Evolutionary conservation across 2,888 invertebrate genomes (phyloP).

Genomic region (Podotricha telesiphe): DNA sequence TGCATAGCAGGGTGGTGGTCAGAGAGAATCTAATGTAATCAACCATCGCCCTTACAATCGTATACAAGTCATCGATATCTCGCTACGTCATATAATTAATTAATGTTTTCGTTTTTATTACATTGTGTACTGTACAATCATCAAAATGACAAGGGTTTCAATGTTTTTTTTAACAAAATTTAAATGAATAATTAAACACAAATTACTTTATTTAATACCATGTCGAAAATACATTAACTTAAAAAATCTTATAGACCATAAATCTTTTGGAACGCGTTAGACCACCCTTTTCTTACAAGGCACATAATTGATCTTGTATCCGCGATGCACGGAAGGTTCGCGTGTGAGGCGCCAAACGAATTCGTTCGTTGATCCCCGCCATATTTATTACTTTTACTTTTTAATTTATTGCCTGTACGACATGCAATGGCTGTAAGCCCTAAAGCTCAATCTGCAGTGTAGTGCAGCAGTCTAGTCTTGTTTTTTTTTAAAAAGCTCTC

Average conservation of each 20-base stretch:
- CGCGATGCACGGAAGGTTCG: slow-evolving; percentile 45
- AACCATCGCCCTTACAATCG: too few species aligned
- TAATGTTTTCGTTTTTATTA: not conserved
- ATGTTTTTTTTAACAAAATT: not conserved
- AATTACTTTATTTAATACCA: slow-evolving; percentile 25
- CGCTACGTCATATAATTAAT: too few species aligned
- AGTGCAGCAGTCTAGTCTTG: slow-evolving; percentile 37
- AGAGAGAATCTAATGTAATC: too few species aligned
- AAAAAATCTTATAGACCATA: slow-evolving; percentile 34
- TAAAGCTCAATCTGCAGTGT: slow-evolving; percentile 47
- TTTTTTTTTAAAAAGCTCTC: slow-evolving; percentile 21
- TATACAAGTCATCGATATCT: too few species aligned
- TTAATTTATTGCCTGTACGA: slow-evolving; percentile 49
- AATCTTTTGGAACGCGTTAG: slow-evolving; percentile 36
- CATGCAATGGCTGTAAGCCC: slow-evolving; percentile 47
- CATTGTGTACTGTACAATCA: not conserved
- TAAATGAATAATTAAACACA: slow-evolving; percentile 3
- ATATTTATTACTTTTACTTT: slow-evolving; percentile 54
- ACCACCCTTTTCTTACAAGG: slow-evolving; percentile 45
- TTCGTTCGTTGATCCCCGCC: slow-evolving; percentile 51
- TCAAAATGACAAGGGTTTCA: not conserved
- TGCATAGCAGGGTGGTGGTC: too few species aligned
- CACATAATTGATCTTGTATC: slow-evolving; percentile 49
- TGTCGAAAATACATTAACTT: slow-evolving; percentile 26
- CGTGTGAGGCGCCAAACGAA: slow-evolving; percentile 50